These are phyloP conservation scores for Helicoverpa zea DNA, from an alignment of 1,140 invertebrate species.

Conservation along the genomic window DNA sequence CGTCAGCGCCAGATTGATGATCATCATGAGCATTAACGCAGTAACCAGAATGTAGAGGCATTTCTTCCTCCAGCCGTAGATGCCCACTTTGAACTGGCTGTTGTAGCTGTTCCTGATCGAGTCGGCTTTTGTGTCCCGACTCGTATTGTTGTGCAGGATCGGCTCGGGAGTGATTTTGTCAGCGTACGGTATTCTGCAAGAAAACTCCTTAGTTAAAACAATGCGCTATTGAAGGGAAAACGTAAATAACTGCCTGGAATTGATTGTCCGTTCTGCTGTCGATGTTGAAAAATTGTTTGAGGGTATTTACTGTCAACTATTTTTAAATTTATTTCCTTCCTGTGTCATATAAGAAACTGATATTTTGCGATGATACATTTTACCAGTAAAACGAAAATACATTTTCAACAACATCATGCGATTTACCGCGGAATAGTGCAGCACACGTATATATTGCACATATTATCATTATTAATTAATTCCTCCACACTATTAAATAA, in stretches of 20 bases:
- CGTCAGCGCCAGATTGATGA: constrained; percentile 97
- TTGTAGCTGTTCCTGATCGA: constrained; percentile 85
- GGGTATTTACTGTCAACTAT: too few relatives aligned
- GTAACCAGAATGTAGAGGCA: constrained; percentile 95
- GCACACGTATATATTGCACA: too few relatives aligned
- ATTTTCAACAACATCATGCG: too few relatives aligned
- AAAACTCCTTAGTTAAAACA: constrained; percentile 64
- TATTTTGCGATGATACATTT: too few relatives aligned
- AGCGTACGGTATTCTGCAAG: constrained; percentile 85
- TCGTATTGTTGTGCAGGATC: constrained; percentile 82
- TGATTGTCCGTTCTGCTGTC: neutral
- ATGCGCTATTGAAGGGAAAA: constrained; percentile 38
- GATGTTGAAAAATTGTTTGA: too few relatives aligned
- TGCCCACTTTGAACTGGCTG: constrained; percentile 93
- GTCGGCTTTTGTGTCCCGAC: constrained; percentile 82
- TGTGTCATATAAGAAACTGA: too few relatives aligned
- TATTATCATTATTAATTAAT: neutral
- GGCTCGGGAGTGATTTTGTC: constrained; percentile 85
- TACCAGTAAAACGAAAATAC: too few relatives aligned
- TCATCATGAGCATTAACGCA: constrained; percentile 95
- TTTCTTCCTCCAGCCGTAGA: constrained; percentile 98
- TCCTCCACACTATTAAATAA: neutral
- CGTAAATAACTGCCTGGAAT: neutral
- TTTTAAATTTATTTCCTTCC: too few relatives aligned
- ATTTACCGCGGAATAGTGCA: too few relatives aligned